Conservation (phyloP, 2,113 vertebrate species). For the Neoarius graeffei region DNA sequence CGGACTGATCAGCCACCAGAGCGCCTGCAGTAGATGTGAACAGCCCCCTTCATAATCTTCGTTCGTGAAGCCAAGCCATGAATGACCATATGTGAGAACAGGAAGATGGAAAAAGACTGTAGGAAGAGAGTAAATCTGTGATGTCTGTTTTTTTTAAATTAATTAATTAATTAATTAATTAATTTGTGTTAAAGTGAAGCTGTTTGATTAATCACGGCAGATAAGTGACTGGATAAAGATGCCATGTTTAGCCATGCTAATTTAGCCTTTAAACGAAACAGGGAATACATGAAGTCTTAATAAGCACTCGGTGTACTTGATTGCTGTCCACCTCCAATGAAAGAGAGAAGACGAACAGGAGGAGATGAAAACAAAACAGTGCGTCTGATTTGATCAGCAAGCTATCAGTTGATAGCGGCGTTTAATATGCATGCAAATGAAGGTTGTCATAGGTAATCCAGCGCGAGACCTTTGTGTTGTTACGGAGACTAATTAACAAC, state of each 20-base stretch:
- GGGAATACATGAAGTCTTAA: constrained; percentile 44
- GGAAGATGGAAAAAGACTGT: neutral
- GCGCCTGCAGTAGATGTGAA: too few relatives aligned
- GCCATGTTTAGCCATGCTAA: neutral
- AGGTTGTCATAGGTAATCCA: constrained; percentile 63
- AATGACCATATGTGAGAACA: neutral
- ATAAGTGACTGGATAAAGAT: neutral
- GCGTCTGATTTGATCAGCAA: constrained; percentile 56
- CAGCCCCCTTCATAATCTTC: too few relatives aligned
- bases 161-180: neutral
- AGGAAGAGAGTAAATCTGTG: neutral
- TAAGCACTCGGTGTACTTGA: constrained; percentile 17
- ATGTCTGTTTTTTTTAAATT: neutral
- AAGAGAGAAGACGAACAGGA: constrained; percentile 28
- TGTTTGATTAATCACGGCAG: neutral
- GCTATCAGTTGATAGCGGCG: constrained; percentile 49
- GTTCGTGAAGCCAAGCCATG: too few relatives aligned
- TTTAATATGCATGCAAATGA: constrained; percentile 66
- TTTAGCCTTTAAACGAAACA: constrained; percentile 29
- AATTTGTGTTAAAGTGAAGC: neutral
- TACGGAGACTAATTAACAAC: constrained; percentile 75
- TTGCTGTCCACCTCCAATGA: constrained; percentile 22
- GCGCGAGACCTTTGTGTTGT: constrained; percentile 71
- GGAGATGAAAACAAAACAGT: constrained; percentile 41
- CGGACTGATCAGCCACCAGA: too few relatives aligned